phyloP scores from a whole-genome alignment of 2,888 invertebrate species.

The Candidula unifasciata region DNA sequence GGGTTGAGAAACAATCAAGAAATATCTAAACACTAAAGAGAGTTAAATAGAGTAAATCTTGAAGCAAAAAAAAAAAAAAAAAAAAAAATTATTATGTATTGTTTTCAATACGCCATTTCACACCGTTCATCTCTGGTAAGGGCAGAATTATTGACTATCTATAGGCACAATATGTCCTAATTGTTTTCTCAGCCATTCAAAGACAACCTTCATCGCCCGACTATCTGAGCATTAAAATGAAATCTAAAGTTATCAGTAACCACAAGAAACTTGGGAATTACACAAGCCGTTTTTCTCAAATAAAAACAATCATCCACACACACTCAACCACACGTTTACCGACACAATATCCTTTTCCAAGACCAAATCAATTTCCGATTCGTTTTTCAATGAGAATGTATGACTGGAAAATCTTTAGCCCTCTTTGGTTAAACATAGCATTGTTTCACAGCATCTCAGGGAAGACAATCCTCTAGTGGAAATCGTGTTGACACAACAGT shows the following conservation, averaged over 20 bases:
- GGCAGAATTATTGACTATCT: slow-evolving; percentile 10
- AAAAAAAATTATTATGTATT: neutral
- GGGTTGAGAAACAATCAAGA: neutral
- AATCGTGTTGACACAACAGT: slow-evolving; percentile 27
- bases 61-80: neutral
- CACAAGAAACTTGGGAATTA: slow-evolving; percentile 22
- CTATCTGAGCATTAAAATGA: neutral
- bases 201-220: neutral
- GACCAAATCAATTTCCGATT: slow-evolving; percentile 39
- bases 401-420: slow-evolving; percentile 40
- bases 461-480: slow-evolving; percentile 16
- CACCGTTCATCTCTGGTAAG: neutral
- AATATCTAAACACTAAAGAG: neutral
- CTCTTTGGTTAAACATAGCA: slow-evolving; percentile 22
- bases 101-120: neutral
- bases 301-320: neutral
- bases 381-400: slow-evolving; percentile 33
- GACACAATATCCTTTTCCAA: slow-evolving; percentile 10
- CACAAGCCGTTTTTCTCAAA: neutral
- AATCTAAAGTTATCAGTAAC: neutral
- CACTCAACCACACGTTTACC: too few relatives aligned
- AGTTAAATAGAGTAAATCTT: neutral
- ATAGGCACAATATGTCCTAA: neutral
- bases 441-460: slow-evolving; percentile 15
- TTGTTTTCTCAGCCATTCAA: neutral